Conservation (phyloP, 2,113 vertebrate species). For the Monarcha castaneiventris region DNA sequence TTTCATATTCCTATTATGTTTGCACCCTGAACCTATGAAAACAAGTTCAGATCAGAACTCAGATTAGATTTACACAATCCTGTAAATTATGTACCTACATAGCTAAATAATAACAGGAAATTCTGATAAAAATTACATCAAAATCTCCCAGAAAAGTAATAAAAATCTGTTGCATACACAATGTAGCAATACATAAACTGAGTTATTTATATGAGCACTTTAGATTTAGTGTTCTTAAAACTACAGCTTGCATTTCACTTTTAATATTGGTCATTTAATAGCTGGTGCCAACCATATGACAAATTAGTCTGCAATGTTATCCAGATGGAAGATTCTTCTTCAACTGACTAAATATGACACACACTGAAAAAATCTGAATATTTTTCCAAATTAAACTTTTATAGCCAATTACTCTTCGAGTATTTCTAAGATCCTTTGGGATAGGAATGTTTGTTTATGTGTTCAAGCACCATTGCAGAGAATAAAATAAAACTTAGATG, state of each 20-base stretch:
- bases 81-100: not conserved
- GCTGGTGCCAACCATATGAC: not conserved
- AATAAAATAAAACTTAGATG: not conserved
- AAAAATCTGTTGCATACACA: not conserved
- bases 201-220: not conserved
- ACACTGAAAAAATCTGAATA: not conserved
- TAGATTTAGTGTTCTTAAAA: not conserved
- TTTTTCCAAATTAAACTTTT: slow-evolving; percentile 21
- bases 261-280: not conserved
- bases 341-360: not conserved
- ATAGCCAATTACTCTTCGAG: not conserved
- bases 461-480: not conserved
- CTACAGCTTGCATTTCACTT: not conserved
- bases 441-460: not conserved
- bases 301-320: not conserved
- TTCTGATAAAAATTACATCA: not conserved
- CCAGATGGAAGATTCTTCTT: not conserved
- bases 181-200: not conserved
- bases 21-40: not conserved
- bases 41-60: not conserved
- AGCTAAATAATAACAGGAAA: not conserved
- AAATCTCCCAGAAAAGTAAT: not conserved
- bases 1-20: not conserved
- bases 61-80: not conserved
- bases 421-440: not conserved